Evolutionary conservation across 2,797 vertebrate genomes (phyloP).

Genomic region (Hylomyscus alleni): DNA sequence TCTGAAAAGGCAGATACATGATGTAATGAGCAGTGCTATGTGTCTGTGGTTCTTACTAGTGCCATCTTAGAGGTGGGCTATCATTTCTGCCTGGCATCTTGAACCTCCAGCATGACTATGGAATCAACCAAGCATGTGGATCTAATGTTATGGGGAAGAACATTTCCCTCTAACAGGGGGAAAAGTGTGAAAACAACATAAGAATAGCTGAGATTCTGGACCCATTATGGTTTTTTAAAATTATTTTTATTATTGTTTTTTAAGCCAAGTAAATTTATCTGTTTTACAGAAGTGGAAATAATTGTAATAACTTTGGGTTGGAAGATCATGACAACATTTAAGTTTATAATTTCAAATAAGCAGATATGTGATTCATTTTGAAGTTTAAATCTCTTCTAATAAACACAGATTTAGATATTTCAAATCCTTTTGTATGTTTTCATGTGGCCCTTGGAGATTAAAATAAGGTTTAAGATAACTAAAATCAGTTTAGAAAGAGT

Average conservation of each 20-base stretch:
- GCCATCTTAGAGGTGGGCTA: not conserved
- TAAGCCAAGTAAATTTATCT: constrained; percentile 52
- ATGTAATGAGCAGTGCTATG: not conserved
- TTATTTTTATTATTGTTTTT: constrained; percentile 46
- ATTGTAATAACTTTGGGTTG: constrained; percentile 37
- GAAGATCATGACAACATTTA: constrained; percentile 63
- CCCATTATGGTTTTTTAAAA: constrained; percentile 48
- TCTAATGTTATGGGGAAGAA: constrained; percentile 50
- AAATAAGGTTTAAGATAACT: constrained; percentile 63
- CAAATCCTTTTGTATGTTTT: constrained; percentile 44
- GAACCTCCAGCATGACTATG: not conserved
- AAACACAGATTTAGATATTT: constrained; percentile 59
- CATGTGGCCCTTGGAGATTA: constrained; percentile 45
- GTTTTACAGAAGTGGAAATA: constrained; percentile 54
- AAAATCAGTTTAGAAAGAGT: constrained; percentile 23
- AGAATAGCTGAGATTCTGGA: constrained; percentile 17
- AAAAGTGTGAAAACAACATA: constrained; percentile 19
- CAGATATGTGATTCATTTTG: constrained; percentile 53
- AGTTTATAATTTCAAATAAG: constrained; percentile 65
- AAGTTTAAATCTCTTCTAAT: constrained; percentile 61
- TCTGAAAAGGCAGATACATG: not conserved
- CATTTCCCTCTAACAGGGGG: not conserved
- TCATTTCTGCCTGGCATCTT: not conserved
- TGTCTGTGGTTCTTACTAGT: not conserved
- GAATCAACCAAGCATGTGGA: constrained; percentile 15